A percentile compares a stretch with the other conserved stretches of the same genome.
phyloP scores from a whole-genome alignment of 2,888 invertebrate genomes.

The Leptogaster cylindrica region DNA sequence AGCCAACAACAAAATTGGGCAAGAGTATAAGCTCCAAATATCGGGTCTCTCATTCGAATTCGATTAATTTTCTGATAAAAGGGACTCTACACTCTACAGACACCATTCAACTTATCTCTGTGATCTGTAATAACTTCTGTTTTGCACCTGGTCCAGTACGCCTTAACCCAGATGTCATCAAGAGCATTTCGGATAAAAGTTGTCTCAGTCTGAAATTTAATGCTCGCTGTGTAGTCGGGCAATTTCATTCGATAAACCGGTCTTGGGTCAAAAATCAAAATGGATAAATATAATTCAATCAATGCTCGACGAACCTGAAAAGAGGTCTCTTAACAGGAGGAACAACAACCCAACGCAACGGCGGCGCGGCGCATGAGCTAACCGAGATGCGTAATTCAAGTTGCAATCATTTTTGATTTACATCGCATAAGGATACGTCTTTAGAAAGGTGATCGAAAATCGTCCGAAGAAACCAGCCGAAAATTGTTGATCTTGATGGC shows the following conservation, averaged over 20 bases:
- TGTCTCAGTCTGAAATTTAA: slow-evolving; percentile 7
- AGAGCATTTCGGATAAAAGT: background rate
- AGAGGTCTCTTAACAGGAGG: too few species aligned
- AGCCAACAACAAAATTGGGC: background rate
- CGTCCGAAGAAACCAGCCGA: slow-evolving; percentile 9
- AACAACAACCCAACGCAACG: too few species aligned
- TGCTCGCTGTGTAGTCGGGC: background rate
- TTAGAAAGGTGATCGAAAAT: slow-evolving; percentile 12
- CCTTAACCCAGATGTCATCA: background rate
- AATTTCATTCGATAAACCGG: background rate
- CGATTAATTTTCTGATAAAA: slow-evolving; percentile 34
- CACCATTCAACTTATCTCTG: background rate
- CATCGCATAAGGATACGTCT: slow-evolving; percentile 5
- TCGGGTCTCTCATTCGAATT: slow-evolving; percentile 20
- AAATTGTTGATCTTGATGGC: slow-evolving; percentile 26
- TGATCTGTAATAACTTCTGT: slow-evolving; percentile 31
- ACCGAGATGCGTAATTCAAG: slow-evolving; percentile 32
- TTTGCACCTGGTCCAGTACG: slow-evolving; percentile 13
- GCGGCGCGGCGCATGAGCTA: background rate
- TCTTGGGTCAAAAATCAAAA: background rate
- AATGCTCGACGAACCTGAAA: background rate
- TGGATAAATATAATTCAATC: slow-evolving; percentile 9
- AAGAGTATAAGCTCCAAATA: slow-evolving; percentile 6
- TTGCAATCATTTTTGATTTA: slow-evolving; percentile 38
- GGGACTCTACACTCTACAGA: background rate